These are phyloP conservation scores for Acanthurus tractus DNA, from an alignment of 2,797 vertebrate species.

Conservation along the genomic window DNA sequence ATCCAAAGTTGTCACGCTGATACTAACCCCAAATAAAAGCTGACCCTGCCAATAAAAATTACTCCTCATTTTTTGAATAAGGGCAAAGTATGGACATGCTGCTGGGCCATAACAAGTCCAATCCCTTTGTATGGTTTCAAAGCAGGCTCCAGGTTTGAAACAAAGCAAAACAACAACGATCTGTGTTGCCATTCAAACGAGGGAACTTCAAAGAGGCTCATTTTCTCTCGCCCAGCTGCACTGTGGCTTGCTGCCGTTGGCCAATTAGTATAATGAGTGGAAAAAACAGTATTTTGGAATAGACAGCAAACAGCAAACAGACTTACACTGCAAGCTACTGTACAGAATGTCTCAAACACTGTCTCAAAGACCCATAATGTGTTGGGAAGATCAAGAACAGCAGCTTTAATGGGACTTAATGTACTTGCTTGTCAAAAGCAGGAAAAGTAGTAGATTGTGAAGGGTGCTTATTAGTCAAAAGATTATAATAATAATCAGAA, in stretches of 20 bases:
- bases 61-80: slow-evolving; percentile 34
- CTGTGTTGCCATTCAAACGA: slow-evolving; percentile 67
- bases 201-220: slow-evolving; percentile 74
- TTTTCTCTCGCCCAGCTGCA: slow-evolving; percentile 70
- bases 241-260: slow-evolving; percentile 62
- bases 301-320: slow-evolving; percentile 39
- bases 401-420: slow-evolving; percentile 27
- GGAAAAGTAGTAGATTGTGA: not conserved
- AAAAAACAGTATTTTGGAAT: slow-evolving; percentile 39
- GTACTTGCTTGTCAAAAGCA: not conserved
- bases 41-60: slow-evolving; percentile 38
- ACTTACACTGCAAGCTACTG: slow-evolving; percentile 20
- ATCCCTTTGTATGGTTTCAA: slow-evolving; percentile 63
- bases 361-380: slow-evolving; percentile 15
- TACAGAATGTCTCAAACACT: slow-evolving; percentile 24
- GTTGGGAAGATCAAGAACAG: slow-evolving; percentile 20
- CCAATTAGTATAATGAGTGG: slow-evolving; percentile 73
- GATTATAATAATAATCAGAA: not conserved
- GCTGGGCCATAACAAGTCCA: slow-evolving; percentile 50
- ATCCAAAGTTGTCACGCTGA: slow-evolving; percentile 9
- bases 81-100: slow-evolving; percentile 25
- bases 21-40: slow-evolving; percentile 22
- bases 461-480: not conserved
- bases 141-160: slow-evolving; percentile 63
- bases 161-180: slow-evolving; percentile 56